A percentile compares a stretch with the other conserved stretches of the same genome.
These are phyloP conservation scores for Lasioglossum figueresi DNA, from an alignment of 2,888 invertebrate genomes.

Conservation along the genomic window DNA sequence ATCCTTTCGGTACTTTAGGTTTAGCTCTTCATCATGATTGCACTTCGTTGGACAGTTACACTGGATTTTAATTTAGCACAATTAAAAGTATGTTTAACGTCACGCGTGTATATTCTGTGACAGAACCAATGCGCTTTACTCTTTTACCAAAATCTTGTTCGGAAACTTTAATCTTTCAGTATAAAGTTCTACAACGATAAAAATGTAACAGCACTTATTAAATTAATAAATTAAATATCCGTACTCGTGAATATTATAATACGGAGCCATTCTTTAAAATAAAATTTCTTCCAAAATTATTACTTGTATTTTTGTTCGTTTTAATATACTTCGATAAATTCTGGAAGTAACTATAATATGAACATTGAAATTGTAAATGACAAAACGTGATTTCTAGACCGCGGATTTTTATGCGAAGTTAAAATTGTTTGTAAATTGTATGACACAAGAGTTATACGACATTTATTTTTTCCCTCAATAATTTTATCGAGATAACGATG, in stretches of 20 bases:
- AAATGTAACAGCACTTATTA: neutral
- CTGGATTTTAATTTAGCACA: neutral
- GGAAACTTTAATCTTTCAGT: neutral
- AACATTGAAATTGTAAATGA: neutral
- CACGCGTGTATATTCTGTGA: neutral
- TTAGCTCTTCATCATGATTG: neutral
- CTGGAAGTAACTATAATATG: neutral
- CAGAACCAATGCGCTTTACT: neutral
- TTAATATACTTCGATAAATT: neutral
- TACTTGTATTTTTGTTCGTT: slow-evolving; percentile 1
- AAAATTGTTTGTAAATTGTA: neutral
- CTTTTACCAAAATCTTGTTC: neutral
- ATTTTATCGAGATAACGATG: neutral
- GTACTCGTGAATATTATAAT: neutral
- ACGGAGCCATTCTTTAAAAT: neutral
- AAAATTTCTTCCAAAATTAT: neutral
- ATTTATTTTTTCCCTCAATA: neutral
- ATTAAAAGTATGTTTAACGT: neutral
- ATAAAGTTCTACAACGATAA: neutral
- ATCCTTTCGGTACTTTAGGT: slow-evolving; percentile 23
- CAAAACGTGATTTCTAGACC: neutral
- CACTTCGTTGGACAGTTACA: neutral
- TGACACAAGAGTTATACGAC: neutral
- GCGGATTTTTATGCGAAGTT: neutral
- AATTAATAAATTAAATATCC: neutral